Evolutionary conservation across 37 sponge, comb jelly and placozoan genomes (phyloP).

Genomic region (Crambe crambe): DNA sequence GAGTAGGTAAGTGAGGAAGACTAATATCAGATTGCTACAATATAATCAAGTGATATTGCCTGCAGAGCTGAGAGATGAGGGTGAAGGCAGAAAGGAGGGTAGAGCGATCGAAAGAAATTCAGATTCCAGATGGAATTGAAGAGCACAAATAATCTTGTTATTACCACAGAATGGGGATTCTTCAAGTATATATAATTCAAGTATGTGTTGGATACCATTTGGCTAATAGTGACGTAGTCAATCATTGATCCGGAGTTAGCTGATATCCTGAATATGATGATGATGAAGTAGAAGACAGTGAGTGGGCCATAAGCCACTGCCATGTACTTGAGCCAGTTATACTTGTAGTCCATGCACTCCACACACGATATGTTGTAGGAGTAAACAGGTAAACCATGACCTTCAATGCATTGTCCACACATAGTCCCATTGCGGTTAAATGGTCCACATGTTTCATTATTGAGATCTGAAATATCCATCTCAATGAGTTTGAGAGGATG

Average conservation of each 20-base stretch:
- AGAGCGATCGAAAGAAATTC: constrained; percentile 4
- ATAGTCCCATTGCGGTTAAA: not conserved
- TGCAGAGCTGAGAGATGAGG: not conserved
- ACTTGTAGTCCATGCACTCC: not conserved
- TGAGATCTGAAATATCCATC: not conserved
- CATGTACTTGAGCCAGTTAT: not conserved
- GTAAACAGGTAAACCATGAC: not conserved
- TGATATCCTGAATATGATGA: not conserved
- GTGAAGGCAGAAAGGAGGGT: constrained; percentile 6
- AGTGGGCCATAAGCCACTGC: not conserved
- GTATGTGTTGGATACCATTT: not conserved
- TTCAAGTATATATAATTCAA: not conserved
- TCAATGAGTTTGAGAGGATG: no score
- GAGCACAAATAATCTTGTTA: not conserved
- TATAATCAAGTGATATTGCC: not conserved
- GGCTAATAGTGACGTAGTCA: not conserved
- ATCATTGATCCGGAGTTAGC: not conserved
- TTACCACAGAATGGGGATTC: not conserved
- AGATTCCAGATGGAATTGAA: constrained; percentile 16
- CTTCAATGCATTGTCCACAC: not conserved
- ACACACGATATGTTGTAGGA: not conserved
- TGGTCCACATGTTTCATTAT: not conserved
- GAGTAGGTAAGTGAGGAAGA: not conserved
- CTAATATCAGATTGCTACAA: not conserved
- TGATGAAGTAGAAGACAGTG: not conserved